Evolutionary conservation across 1,140 invertebrate genomes (phyloP), one percentile per base, ranked within the genome.

Genomic region (Microvelia longipes): DNA sequence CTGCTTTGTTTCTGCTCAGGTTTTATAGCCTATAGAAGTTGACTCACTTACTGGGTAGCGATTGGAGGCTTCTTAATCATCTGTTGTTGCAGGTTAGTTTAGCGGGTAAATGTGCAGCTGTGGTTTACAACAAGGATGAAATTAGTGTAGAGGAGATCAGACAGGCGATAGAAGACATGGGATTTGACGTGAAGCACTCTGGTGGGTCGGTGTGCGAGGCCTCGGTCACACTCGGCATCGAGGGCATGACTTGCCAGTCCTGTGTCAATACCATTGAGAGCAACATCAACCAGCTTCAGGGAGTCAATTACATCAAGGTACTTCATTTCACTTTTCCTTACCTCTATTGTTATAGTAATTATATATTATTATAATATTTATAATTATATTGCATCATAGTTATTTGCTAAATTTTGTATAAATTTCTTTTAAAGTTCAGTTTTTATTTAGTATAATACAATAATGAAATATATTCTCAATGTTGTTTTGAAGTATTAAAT

Each of bases 151-250:
- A 80, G 63, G 80, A 82, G 73, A 82, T 93, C 72, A 82, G 84
- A 69, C 81, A 85, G 26, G 82, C 82, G 68, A 89, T 93, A 76
- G 86, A 90, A 73, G 88, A 92, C 74, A 90, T 92, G 89, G 90
- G 90, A 19, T 92, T 90, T 77, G 85, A 86, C 64, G 84, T 83
- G 11, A 79, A 74, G 1, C 69, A 82, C 25, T 76, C 79, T 2
- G 68, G 74, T 26, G 69, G 68, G 69, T 30, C 69, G 1, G 61
- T 29, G 27, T 66, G 50, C 27, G 62, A 64, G 15, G 2, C 15
- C 5, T 13, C 62, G 62, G 2, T 64, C 5, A 24, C 5, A 26
- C 15, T 15, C 15, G 62, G 25, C 5, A 64, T 64, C 11, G 25
- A 64, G 15, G 62, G 62, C 5, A 64, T 64, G 62, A 64, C 62